Evolutionary conservation across 2,113 vertebrate genomes (phyloP), one percentile per base, ranked within the genome.

Genomic region (Butorides virescens): DNA sequence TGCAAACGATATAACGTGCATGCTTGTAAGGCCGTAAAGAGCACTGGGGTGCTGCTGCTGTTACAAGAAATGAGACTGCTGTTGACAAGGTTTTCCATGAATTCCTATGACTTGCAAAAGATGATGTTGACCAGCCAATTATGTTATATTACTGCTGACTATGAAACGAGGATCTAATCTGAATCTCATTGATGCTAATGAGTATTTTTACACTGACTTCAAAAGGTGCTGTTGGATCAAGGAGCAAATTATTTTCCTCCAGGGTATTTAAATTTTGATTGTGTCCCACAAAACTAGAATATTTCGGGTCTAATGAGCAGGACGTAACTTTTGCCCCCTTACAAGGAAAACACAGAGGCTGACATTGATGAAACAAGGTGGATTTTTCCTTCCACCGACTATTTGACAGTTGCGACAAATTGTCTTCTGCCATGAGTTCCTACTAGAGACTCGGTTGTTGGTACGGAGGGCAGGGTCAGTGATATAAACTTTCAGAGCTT

Each of bases 381-480:
- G 87, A 71, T 90, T 90, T 90, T 91, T 70, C 92, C 89, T 86
- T 93, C 74, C 4, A 5, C 46, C 53, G 49, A 70, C 55, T 77
- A 30, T 90, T 32, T 79, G 87, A 87, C 59, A 44, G 89, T 86
- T 95, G 87, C 3, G 2, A 95, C 87, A 79, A 96, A 97, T 88
- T 83, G 74, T 90, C 93, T 83, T 86, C 91, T 90, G 71, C 75
- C 71, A 3, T 15, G 47, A 94, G 84, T 65, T 90, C 81, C 94
- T 95, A 74, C 71, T 29, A 71, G 93, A 88, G 42, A 87, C 89
- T 92, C 42, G 0, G 66, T 42, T 88, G 84, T 79, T 86, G 66
- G 92, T 92, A 79, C 10, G 0, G 85, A 96, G 93, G 91, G 77
- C 95, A 97, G 96, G 95, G 94, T 96, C 96, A 97, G 84, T 27